Conservation (phyloP, 2,113 vertebrate species). For the Siphamia tubifer region DNA sequence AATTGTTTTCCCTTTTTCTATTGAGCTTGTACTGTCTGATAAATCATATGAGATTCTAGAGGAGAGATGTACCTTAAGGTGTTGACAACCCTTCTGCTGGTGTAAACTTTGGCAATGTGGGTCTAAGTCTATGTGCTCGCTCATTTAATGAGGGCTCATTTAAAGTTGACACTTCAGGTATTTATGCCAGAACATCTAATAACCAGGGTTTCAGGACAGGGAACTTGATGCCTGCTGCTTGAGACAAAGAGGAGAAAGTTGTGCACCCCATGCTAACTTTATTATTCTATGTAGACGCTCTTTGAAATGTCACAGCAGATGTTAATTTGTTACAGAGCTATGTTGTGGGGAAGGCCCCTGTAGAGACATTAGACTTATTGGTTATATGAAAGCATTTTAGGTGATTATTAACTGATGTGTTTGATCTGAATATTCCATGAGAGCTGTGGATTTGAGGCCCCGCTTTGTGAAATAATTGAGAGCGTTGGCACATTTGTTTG, state of each 20-base stretch:
- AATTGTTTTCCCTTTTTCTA: conserved; percentile 26
- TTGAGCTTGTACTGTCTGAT: background rate
- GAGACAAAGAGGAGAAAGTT: background rate
- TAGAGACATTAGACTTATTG: conserved; percentile 26
- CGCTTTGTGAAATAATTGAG: background rate
- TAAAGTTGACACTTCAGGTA: too few relatives aligned
- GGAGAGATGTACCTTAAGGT: conserved; percentile 4
- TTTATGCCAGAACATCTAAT: background rate
- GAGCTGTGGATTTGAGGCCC: background rate
- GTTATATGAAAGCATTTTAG: conserved; percentile 30
- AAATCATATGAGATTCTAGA: background rate
- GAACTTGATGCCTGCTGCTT: background rate
- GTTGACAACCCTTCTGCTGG: background rate
- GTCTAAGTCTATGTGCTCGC: background rate
- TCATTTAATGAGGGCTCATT: background rate
- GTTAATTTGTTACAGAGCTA: conserved; percentile 22
- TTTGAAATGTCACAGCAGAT: conserved; percentile 39
- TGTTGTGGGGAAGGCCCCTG: background rate
- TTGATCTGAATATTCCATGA: conserved; percentile 8
- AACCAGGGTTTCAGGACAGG: background rate
- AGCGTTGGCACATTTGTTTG: conserved; percentile 13
- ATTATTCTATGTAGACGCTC: conserved; percentile 6
- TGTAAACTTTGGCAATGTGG: background rate
- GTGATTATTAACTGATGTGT: conserved; percentile 27
- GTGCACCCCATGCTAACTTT: background rate